phyloP scores from a whole-genome alignment of 2,888 invertebrate species.

The Ormyrus thymus region DNA sequence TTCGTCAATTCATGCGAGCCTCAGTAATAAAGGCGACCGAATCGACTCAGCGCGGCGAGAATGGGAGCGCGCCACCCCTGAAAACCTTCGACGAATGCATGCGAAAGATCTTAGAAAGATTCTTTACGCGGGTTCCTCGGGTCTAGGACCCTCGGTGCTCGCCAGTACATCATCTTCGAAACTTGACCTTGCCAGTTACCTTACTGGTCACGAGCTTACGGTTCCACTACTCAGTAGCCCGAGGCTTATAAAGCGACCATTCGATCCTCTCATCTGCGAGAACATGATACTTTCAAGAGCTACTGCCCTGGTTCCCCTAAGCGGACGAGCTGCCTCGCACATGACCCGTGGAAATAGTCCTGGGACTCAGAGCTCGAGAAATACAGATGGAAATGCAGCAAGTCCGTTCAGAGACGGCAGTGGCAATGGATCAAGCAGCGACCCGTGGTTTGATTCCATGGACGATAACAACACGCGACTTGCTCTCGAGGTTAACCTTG shows the following conservation, averaged over 20 bases:
- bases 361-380: slow-evolving; percentile 31
- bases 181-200: slow-evolving; percentile 65
- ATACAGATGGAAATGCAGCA: slow-evolving; percentile 17
- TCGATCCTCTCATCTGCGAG: slow-evolving; percentile 73
- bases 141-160: slow-evolving; percentile 43
- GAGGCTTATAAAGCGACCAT: slow-evolving; percentile 69
- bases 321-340: slow-evolving; percentile 61
- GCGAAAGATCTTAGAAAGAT: slow-evolving; percentile 69
- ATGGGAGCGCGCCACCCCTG: slow-evolving; percentile 71
- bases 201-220: slow-evolving; percentile 67
- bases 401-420: slow-evolving; percentile 53
- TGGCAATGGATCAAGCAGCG: slow-evolving; percentile 57
- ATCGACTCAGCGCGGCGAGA: slow-evolving; percentile 71
- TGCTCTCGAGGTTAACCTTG: slow-evolving; percentile 71
- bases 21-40: slow-evolving; percentile 60
- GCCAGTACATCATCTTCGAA: slow-evolving; percentile 52
- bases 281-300: slow-evolving; percentile 72
- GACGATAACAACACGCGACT: slow-evolving; percentile 71
- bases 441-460: slow-evolving; percentile 74
- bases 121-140: slow-evolving; percentile 61
- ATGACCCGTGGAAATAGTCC: slow-evolving; percentile 62
- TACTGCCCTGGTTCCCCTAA: slow-evolving; percentile 67
- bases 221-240: slow-evolving; percentile 70
- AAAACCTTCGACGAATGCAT: slow-evolving; percentile 68
- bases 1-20: neutral